Base-by-base conservation (phyloP, 2,888 invertebrate genomes). In the Andrena praecox region DNA sequence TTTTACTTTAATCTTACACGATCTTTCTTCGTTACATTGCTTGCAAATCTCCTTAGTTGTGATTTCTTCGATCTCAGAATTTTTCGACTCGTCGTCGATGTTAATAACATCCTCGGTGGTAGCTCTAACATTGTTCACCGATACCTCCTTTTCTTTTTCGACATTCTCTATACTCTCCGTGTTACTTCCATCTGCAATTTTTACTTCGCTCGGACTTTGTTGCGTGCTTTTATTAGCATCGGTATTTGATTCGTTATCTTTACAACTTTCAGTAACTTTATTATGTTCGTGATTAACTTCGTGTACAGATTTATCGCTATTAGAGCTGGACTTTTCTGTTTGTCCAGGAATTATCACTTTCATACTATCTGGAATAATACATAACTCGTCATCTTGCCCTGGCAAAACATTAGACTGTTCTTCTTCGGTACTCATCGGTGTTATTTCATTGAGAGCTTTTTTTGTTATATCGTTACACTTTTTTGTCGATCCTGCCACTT, bases 1-100 rank as follows among this genome's bases (percentile, higher is more conserved):
- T 84, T 96, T 96, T 56, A 95, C 95, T 80, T 94, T 94, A 88
- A 86, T 92, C 76, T 88, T 92, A 82, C 93, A 93, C 0, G 89
- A 70, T 77, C 86, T 91, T 48, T 89, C 90, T 75, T 91, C 89
- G 1, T 91, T 91, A 59, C 94, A 94, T 59, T 94, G 93, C 72
- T 93, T 93, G 71, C 94, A 94, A 2, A 85, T 85, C 56, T 92
- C 92, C 35, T 90, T 89, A 54, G 79, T 82, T 7, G 85, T 35
- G 20, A 93, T 91, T 81, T 93, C 93, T 66, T 93, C 93, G 1
- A 93, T 86, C 75, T 93, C 93, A 0, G 90, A 89, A 82, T 86
- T 91, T 80, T 92, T 93, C 2, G 90, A 89, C 31, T 95, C 95
- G 33, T 94, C 94, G 77, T 95, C 95, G 85, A 95, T 94, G 50